phyloP scores from a whole-genome alignment of 2,113 vertebrate species.

The Vulpes lagopus region DNA sequence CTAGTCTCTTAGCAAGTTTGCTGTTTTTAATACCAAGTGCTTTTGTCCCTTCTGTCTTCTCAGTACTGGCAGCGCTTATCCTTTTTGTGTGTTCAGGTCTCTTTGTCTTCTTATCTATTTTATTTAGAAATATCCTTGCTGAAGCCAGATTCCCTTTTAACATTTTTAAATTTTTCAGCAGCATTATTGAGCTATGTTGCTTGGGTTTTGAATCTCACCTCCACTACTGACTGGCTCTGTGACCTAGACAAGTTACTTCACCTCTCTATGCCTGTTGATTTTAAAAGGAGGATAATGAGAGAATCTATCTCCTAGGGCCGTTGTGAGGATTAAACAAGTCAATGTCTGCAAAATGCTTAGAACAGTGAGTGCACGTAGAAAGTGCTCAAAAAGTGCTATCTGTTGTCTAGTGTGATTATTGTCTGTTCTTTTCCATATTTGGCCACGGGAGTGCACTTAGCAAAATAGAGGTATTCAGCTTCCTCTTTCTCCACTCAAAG shows the following conservation, averaged over 20 bases:
- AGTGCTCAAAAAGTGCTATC: neutral
- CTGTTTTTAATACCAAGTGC: neutral
- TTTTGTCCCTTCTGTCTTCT: neutral
- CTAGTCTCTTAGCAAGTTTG: slow-evolving; percentile 28
- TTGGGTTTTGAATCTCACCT: neutral
- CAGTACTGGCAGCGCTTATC: neutral
- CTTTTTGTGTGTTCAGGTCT: neutral
- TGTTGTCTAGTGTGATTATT: neutral
- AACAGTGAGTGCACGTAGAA: neutral
- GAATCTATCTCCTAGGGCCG: neutral
- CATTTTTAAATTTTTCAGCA: neutral
- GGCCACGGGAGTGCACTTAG: neutral
- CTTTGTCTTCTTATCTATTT: slow-evolving; percentile 1
- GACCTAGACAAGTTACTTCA: neutral
- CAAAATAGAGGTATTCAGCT: no score
- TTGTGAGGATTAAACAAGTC: neutral
- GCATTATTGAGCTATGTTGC: neutral
- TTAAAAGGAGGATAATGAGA: neutral
- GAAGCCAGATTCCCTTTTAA: neutral
- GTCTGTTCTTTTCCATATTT: neutral
- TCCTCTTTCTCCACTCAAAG: neutral
- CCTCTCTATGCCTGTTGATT: neutral
- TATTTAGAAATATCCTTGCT: neutral
- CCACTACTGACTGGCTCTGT: neutral
- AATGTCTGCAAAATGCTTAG: slow-evolving; percentile 4